Percentiles rank a stretch among this genome's conserved stretches.
phyloP scores from a whole-genome alignment of 2,797 vertebrate species.

The Ptychobarbus kaznakovi region DNA sequence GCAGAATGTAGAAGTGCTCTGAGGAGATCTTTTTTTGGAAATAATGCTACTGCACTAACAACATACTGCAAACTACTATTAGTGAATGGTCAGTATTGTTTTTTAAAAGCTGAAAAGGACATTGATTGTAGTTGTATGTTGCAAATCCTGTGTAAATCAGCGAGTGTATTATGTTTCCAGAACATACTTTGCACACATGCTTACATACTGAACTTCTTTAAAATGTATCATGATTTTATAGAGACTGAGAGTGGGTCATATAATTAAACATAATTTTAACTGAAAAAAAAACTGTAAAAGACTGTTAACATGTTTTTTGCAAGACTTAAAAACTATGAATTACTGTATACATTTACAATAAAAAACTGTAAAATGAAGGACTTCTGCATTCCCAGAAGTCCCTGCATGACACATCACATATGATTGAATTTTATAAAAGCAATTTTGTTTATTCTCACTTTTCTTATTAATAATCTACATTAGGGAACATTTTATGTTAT shows the following conservation, averaged over 20 bases:
- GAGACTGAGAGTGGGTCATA: not conserved
- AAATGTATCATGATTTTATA: not conserved
- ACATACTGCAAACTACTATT: not conserved
- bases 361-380: not conserved
- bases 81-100: not conserved
- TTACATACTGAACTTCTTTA: not conserved
- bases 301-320: slow-evolving; percentile 3
- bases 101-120: not conserved
- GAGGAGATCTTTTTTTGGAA: not conserved
- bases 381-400: not conserved
- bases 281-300: not conserved
- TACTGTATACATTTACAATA: not conserved
- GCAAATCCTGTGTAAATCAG: not conserved
- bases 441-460: not conserved
- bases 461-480: too few species aligned
- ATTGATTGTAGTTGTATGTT: not conserved
- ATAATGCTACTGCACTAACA: not conserved
- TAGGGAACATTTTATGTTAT: not conserved
- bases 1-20: not conserved
- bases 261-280: not conserved
- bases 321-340: not conserved
- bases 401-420: not conserved
- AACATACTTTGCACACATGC: not conserved
- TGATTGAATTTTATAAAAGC: not conserved
- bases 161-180: not conserved